phyloP scores from a whole-genome alignment of 1,140 invertebrate species.

The Drosophila lini region DNA sequence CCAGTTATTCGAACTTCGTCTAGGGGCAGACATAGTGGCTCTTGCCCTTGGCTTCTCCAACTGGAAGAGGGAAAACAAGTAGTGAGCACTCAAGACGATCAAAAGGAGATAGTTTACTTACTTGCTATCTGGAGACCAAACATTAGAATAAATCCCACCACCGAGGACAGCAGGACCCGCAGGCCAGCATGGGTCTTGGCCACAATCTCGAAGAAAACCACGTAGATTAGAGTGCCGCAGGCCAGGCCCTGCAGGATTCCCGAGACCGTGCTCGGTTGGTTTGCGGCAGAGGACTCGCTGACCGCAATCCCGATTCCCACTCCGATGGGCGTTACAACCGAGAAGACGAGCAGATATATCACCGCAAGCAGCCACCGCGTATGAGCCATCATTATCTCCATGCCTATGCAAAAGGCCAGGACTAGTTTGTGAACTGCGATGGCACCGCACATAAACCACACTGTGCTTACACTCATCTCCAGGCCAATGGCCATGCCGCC shows the following conservation, averaged over 20 bases:
- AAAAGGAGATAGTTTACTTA: slow-evolving; percentile 86
- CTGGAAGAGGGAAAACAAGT: slow-evolving; percentile 15
- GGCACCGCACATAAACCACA: slow-evolving; percentile 93
- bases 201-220: slow-evolving; percentile 96
- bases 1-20: not conserved
- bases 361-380: slow-evolving; percentile 87
- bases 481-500: slow-evolving; percentile 95
- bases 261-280: slow-evolving; percentile 86
- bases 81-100: too few species aligned
- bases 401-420: slow-evolving; percentile 93
- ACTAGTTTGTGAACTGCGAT: slow-evolving; percentile 95
- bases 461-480: slow-evolving; percentile 88
- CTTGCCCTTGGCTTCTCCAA: slow-evolving; percentile 58
- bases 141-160: slow-evolving; percentile 91
- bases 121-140: slow-evolving; percentile 89
- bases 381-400: slow-evolving; percentile 89
- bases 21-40: slow-evolving; percentile 40
- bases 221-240: slow-evolving; percentile 92
- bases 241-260: slow-evolving; percentile 83
- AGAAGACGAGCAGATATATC: slow-evolving; percentile 90
- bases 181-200: slow-evolving; percentile 90
- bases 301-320: slow-evolving; percentile 89
- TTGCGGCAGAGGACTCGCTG: slow-evolving; percentile 86
- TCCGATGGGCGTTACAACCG: slow-evolving; percentile 91
- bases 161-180: slow-evolving; percentile 88